Evolutionary conservation across 1,140 invertebrate species (phyloP), one percentile per base, ranked within the genome.

Genomic region (Drosophila mauritiana): DNA sequence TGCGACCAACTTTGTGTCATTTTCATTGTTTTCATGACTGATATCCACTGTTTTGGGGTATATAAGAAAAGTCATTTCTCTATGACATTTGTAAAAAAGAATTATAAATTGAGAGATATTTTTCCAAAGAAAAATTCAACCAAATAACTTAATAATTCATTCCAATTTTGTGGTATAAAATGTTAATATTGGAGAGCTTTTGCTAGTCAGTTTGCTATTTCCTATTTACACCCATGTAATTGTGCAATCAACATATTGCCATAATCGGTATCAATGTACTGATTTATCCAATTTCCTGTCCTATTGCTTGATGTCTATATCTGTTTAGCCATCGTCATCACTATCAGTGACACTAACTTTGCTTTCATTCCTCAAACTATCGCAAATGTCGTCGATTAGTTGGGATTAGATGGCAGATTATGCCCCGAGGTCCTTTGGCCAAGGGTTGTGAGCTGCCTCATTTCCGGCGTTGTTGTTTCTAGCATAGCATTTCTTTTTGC

Each of bases 321-420:
- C 85, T 75, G 51, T 78, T 85, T 75, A 27, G 58, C 73, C 67
- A 82, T 83, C 75, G 75, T 88, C 83, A 86, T 88, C 83, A 83
- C 79, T 76, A 86, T 75, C 83, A 77, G 83, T 45, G 61, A 73
- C 58, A 84, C 65, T 40, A 79, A 64, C 36, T 82, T 85, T 78
- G 51, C 73, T 74, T 75, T 73, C 73, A 89, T 89, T 89, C 76
- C 72, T 89, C 85, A 84, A 78, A 84, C 76, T 73, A 89, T 84
- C 73, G 80, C 85, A 89, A 89, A 89, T 89, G 85, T 76, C 72
- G 73, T 84, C 84, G 84, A 89, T 89, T 89, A 89, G 85, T 80
- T 80, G 80, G 80, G 84, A 89, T 89, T 89, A 89, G 77, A 84
- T 36, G 79, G 84, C 84, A 80, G 89, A 89, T 89, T 84, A 89